Base-by-base conservation (phyloP, 2,113 vertebrate species). In the Mesembrinibis cayennensis region DNA sequence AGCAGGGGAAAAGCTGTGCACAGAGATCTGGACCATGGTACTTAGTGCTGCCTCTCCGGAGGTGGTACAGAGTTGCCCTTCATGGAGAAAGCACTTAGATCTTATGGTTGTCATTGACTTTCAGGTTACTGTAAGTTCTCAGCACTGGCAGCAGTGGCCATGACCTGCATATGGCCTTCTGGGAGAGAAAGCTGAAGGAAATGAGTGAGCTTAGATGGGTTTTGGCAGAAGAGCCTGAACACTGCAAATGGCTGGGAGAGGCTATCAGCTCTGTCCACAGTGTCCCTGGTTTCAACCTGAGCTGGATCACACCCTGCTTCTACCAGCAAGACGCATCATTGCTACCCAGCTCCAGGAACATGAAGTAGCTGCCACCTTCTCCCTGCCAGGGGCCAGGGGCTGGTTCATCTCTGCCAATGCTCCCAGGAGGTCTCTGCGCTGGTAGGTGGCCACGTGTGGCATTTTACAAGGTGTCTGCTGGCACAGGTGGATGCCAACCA, bases 401-500 rank as follows among this genome's bases (percentile, higher is more conserved):
- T 44, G 30, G n/a, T 36, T 52, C 22, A 5, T 29, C 14, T 49
- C n/a, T 84, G 56, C 21, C 36, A 52, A 0, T 22, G 47, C 17
- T 63, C 29, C 42, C 58, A 58, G 16, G 12, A 56, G 29, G 25
- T 71, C 42, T 36, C 42, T 71, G 77, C 2, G 0, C 55, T 19
- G 29, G 14, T 11, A 32, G 32, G 32, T 53, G 22, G 25, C 78
- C 44, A 30, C 2, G 0, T 13, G 44, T 50, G 53, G 27, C 40
- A 50, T 30, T 87, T 59, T 49, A 21, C 20, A 29, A 53, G 47
- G 42, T 32, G 21, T 26, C 66, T 29, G 42, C 18, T 85, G 83
- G 38, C 0, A 5, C n/a, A n/a, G 49, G 19, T 36, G 49, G 59
- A 36, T 50, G 27, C 40, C 44, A 59, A 3, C 9, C 1, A 0